phyloP scores from a whole-genome alignment of 2,888 invertebrate genomes.

The Apotomis capreana region DNA sequence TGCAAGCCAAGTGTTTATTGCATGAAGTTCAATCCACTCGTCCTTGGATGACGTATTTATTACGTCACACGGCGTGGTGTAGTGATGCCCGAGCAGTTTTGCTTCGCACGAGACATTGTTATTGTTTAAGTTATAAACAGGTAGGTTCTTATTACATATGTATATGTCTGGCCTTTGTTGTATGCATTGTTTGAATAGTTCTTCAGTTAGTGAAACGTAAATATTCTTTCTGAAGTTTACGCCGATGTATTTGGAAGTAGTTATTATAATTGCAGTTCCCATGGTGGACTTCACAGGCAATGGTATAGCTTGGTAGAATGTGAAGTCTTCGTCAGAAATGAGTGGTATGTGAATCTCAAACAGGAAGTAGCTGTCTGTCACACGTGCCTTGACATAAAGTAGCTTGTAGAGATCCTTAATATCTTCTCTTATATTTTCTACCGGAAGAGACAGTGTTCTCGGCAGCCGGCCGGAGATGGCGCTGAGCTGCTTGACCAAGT shows the following conservation, averaged over 20 bases:
- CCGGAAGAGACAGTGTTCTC: conserved; percentile 40
- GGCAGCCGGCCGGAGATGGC: conserved; percentile 44
- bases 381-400: conserved; percentile 43
- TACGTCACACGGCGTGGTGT: conserved; percentile 34
- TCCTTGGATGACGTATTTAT: too few species aligned
- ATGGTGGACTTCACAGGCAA: too few species aligned
- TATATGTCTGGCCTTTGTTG: too few species aligned
- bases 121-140: conserved; percentile 10
- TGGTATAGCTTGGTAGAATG: too few species aligned
- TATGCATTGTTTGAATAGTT: background rate
- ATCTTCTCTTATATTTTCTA: conserved; percentile 39
- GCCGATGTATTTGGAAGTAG: conserved; percentile 1
- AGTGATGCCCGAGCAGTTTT: conserved; percentile 41
- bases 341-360: conserved; percentile 31
- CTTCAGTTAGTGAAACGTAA: background rate
- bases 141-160: too few species aligned
- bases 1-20: conserved; percentile 42
- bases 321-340: too few species aligned
- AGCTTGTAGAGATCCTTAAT: conserved; percentile 45
- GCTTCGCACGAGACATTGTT: too few species aligned
- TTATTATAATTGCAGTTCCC: too few species aligned
- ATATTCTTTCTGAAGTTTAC: conserved; percentile 11
- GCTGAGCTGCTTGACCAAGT: conserved; percentile 39
- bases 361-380: conserved; percentile 41
- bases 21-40: too few species aligned